A percentile compares a stretch with the other conserved stretches of the same genome.
Evolutionary conservation across 1,140 invertebrate genomes (phyloP).

Genomic region (Campodea augens): DNA sequence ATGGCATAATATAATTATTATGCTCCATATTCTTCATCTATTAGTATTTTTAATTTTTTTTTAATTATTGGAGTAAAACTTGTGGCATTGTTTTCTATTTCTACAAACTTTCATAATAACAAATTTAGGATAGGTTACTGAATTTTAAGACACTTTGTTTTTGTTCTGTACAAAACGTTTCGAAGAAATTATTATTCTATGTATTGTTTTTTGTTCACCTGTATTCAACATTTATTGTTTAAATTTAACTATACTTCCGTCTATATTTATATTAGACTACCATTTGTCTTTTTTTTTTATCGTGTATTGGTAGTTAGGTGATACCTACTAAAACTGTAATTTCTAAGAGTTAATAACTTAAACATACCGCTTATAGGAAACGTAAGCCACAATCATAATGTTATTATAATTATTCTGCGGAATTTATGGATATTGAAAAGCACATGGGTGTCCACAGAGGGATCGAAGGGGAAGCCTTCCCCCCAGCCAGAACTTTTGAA

Average conservation of each 20-base stretch:
- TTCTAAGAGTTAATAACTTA: too few species aligned
- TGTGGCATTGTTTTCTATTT: neutral
- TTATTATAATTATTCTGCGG: too few species aligned
- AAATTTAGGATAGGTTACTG: neutral
- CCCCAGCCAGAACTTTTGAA: too few species aligned
- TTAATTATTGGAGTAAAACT: neutral
- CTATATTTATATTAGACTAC: too few species aligned
- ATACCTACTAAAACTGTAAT: conserved; percentile 1
- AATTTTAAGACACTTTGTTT: neutral
- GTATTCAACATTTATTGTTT: neutral
- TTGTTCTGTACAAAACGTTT: neutral
- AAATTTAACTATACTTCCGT: too few species aligned
- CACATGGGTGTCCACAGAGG: too few species aligned
- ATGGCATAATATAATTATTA: too few species aligned
- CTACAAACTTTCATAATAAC: neutral
- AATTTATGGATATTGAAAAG: too few species aligned
- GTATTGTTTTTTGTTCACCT: neutral
- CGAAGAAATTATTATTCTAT: neutral
- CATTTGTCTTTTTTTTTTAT: conserved; percentile 16
- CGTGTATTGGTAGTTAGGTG: conserved; percentile 3
- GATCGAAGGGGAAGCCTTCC: too few species aligned
- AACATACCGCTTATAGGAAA: too few species aligned
- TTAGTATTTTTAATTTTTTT: neutral
- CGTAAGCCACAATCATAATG: too few species aligned
- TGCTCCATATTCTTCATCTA: too few species aligned